Evolutionary conservation across 1,140 invertebrate genomes (phyloP), one percentile per base, ranked within the genome.

Genomic region (Drosophila parvula): DNA sequence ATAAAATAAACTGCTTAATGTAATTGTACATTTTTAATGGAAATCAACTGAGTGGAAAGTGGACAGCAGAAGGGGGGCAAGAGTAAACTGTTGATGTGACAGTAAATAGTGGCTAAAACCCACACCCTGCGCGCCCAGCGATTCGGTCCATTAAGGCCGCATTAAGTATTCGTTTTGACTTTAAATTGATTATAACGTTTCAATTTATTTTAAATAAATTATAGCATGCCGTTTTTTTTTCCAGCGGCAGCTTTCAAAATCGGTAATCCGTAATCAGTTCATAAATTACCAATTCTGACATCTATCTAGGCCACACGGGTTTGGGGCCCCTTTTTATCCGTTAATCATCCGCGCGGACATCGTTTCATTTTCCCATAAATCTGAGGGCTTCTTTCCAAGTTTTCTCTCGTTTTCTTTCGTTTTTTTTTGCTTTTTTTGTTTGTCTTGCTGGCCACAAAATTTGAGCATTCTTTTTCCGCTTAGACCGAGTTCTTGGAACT

Each of bases 1-100:
- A 11, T 40, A 62, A 61, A 47, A 6, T 28, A 63, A 63, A 48
- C 59, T 32, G 58, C 43, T 62, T 63, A 63, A 62, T 62, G 59
- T n/a, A 55, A 50, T 68, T 62, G 63, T 67, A 45, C 27, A 63
- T 62, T 67, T 67, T 67, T 10, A 67, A 63, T 38, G 58, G 34
- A 40, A 48, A 9, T 32, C 44, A 38, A 16, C 34, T 1, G 43
- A 41, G 18, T 36, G 32, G 41, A 65, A 61, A 59, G 55, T 4
- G 55, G 30, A 14, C 32, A 43, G 16, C 11, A 0, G 28, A 9
- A 62, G 16, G 32, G 18, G 30, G n/a, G 40, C n/a, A n/a, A n/a
- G 61, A 3, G 27, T 44, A 34, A 63, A 28, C 50, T 18, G 50
- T 56, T 44, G 41, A 64, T 57, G 63, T 16, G 43, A 16, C 34